phyloP scores from a whole-genome alignment of 2,888 invertebrate species.

The Apoda limacodes region DNA sequence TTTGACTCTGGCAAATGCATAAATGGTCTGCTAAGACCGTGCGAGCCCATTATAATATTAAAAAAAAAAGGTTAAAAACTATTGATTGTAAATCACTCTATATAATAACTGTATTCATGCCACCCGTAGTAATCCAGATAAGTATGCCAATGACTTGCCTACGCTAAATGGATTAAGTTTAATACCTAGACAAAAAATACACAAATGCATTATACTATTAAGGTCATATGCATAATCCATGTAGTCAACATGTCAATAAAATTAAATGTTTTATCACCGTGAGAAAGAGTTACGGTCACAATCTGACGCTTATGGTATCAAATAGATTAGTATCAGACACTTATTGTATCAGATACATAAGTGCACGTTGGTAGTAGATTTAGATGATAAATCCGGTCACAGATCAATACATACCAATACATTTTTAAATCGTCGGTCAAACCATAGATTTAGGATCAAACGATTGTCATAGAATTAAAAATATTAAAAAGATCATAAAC shows the following conservation, averaged over 20 bases:
- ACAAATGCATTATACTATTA: too few species aligned
- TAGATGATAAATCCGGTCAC: slow-evolving; percentile 50
- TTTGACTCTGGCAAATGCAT: too few species aligned
- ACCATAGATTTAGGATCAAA: slow-evolving; percentile 20
- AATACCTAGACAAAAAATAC: too few species aligned
- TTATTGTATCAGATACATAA: slow-evolving; percentile 26
- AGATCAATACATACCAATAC: slow-evolving; percentile 54
- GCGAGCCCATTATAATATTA: too few species aligned
- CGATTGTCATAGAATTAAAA: not conserved
- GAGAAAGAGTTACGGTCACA: slow-evolving; percentile 30
- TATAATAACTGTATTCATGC: too few species aligned
- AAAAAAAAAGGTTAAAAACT: too few species aligned
- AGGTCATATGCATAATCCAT: too few species aligned
- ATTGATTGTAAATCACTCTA: too few species aligned
- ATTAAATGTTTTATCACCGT: slow-evolving; percentile 30
- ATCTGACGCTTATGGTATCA: slow-evolving; percentile 28
- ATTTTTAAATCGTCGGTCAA: slow-evolving; percentile 44
- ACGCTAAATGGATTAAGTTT: too few species aligned
- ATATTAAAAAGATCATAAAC: not conserved
- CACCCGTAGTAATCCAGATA: too few species aligned
- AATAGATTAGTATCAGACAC: slow-evolving; percentile 25
- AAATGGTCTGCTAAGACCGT: too few species aligned
- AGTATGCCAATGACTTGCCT: too few species aligned
- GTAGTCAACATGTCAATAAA: slow-evolving; percentile 25
- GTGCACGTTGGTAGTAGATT: slow-evolving; percentile 25